A percentile compares a stretch with the other conserved stretches of the same genome.
phyloP scores from a whole-genome alignment of 2,888 invertebrate genomes.

The Clostera curtula region DNA sequence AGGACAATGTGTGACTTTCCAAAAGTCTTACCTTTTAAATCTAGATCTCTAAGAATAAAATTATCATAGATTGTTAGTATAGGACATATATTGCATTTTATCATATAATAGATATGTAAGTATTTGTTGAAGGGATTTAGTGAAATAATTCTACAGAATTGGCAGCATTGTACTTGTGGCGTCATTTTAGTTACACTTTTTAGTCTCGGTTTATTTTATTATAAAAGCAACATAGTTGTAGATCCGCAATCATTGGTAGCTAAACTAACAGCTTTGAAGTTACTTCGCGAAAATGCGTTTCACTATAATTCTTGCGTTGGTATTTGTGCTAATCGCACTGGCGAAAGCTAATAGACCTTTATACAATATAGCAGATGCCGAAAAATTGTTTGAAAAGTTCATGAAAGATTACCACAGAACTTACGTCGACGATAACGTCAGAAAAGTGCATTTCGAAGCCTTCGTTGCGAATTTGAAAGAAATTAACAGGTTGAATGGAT shows the following conservation, averaged over 20 bases:
- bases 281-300: slow-evolving; percentile 8
- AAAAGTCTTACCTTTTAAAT: too few species aligned
- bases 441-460: slow-evolving; percentile 24
- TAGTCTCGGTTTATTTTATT: neutral
- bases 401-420: slow-evolving; percentile 25
- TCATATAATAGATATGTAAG: too few species aligned
- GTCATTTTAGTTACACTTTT: neutral
- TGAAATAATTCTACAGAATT: too few species aligned
- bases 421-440: slow-evolving; percentile 35
- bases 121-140: too few species aligned
- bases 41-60: too few species aligned
- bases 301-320: slow-evolving; percentile 11
- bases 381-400: slow-evolving; percentile 29
- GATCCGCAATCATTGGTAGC: neutral
- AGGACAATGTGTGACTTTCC: too few species aligned
- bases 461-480: slow-evolving; percentile 26
- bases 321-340: slow-evolving; percentile 17
- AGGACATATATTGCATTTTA: too few species aligned
- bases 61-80: too few species aligned
- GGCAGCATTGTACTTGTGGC: too few species aligned
- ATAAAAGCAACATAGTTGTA: neutral
- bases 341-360: slow-evolving; percentile 11
- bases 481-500: slow-evolving; percentile 27
- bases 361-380: slow-evolving; percentile 28
- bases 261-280: slow-evolving; percentile 4